Percentiles rank a stretch among this genome's conserved stretches.
phyloP scores from a whole-genome alignment of 2,797 vertebrate species.

The Euthynnus affinis region DNA sequence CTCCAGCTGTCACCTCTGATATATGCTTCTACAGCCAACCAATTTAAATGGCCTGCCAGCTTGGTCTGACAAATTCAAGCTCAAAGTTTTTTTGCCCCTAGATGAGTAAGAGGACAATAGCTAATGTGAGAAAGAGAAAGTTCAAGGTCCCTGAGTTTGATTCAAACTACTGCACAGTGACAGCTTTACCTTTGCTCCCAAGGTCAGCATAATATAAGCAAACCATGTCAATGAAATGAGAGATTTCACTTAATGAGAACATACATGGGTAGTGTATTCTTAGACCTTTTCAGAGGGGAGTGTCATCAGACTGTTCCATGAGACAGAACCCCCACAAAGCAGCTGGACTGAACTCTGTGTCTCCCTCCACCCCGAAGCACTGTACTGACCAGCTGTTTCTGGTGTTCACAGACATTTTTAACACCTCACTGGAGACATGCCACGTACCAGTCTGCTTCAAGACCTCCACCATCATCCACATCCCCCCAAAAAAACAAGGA shows the following conservation, averaged over 20 bases:
- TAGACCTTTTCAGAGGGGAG: neutral
- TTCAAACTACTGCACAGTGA: constrained; percentile 14
- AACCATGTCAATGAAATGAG: neutral
- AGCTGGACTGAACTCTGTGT: too few relatives aligned
- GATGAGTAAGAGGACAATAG: constrained; percentile 40
- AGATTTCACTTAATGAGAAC: neutral
- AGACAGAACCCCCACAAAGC: too few relatives aligned
- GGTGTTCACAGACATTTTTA: too few relatives aligned
- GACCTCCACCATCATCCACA: too few relatives aligned
- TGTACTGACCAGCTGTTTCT: too few relatives aligned
- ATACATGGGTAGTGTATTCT: too few relatives aligned
- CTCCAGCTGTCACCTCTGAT: constrained; percentile 54
- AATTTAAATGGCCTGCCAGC: constrained; percentile 66
- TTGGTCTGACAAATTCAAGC: constrained; percentile 62
- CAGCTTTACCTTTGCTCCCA: constrained; percentile 15
- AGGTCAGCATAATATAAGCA: constrained; percentile 8
- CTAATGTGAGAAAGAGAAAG: constrained; percentile 37
- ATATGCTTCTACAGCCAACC: constrained; percentile 45
- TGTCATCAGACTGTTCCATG: too few relatives aligned
- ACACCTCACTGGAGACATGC: too few relatives aligned
- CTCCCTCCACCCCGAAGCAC: too few relatives aligned
- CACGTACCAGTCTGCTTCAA: too few relatives aligned
- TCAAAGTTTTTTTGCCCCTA: constrained; percentile 48
- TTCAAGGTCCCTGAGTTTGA: constrained; percentile 38
- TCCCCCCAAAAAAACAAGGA: too few relatives aligned